Conservation (phyloP, 2,797 vertebrate genomes). For the Harpagifer antarcticus region DNA sequence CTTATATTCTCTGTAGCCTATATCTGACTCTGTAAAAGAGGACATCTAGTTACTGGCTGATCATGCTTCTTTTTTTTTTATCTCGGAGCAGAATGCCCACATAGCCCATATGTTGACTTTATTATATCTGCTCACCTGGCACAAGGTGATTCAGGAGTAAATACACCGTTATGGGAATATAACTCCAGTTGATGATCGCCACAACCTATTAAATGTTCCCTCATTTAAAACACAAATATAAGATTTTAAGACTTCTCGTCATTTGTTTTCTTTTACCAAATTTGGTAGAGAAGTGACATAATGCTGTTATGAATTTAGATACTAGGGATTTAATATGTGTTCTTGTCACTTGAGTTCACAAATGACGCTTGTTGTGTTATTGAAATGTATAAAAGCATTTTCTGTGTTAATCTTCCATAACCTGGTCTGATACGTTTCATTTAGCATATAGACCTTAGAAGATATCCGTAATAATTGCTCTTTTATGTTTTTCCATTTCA, state of each 20-base stretch:
- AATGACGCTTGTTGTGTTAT: background rate
- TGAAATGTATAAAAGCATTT: background rate
- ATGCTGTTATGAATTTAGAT: background rate
- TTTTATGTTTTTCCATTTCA: constrained; percentile 14
- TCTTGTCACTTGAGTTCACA: background rate
- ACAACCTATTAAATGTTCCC: background rate
- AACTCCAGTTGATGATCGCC: constrained; percentile 16
- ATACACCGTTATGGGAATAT: constrained; percentile 23
- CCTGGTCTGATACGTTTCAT: background rate
- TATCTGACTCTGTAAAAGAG: constrained; percentile 18
- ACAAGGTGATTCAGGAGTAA: constrained; percentile 25
- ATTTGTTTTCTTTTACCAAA: background rate
- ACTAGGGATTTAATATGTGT: background rate
- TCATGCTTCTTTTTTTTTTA: background rate
- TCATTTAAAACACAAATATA: constrained; percentile 10
- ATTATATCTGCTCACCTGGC: constrained; percentile 32
- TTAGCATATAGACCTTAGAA: background rate
- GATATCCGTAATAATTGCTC: background rate
- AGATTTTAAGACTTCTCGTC: background rate
- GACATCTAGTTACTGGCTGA: background rate
- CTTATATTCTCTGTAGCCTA: constrained; percentile 6
- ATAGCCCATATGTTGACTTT: constrained; percentile 45
- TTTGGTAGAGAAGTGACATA: background rate
- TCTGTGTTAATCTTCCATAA: background rate
- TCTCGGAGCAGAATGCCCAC: constrained; percentile 12